Evolutionary conservation across 2,797 vertebrate species (phyloP).

Genomic region (Graptemys geographica): DNA sequence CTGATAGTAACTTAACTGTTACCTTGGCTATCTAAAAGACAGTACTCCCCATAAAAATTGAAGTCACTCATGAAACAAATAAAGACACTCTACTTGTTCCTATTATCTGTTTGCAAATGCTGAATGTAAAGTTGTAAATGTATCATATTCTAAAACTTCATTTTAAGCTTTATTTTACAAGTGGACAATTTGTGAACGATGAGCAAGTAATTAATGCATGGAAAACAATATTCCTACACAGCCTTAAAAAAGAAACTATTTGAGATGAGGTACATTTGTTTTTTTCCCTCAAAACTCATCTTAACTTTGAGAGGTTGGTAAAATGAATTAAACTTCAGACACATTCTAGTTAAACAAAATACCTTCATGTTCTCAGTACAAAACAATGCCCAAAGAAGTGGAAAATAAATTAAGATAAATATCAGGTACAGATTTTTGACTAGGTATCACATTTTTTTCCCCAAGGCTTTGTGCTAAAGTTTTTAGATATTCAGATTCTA

Average conservation of each 20-base stretch:
- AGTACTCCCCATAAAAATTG: background rate
- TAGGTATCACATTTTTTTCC: background rate
- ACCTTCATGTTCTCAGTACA: rapidly evolving
- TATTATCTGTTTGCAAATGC: background rate
- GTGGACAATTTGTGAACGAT: constrained; percentile 3
- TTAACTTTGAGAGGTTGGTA: background rate
- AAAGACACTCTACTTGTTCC: too few relatives aligned
- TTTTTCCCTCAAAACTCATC: background rate
- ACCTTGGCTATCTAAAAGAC: too few relatives aligned
- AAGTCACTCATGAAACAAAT: background rate
- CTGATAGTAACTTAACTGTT: background rate
- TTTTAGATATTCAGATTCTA: background rate
- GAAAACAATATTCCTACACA: background rate
- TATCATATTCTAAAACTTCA: background rate
- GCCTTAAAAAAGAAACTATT: constrained; percentile 6
- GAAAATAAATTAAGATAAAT: background rate
- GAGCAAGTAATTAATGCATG: background rate
- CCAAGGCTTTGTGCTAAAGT: background rate
- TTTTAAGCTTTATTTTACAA: background rate
- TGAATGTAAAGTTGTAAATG: background rate
- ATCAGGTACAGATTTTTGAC: background rate
- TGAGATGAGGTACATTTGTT: background rate
- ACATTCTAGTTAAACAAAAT: background rate
- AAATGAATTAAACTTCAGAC: background rate
- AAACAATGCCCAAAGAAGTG: background rate